A percentile compares a stretch with the other conserved stretches of the same genome.
Evolutionary conservation across 2,797 vertebrate genomes (phyloP).

Genomic region (Poeciliopsis paucimaculata): DNA sequence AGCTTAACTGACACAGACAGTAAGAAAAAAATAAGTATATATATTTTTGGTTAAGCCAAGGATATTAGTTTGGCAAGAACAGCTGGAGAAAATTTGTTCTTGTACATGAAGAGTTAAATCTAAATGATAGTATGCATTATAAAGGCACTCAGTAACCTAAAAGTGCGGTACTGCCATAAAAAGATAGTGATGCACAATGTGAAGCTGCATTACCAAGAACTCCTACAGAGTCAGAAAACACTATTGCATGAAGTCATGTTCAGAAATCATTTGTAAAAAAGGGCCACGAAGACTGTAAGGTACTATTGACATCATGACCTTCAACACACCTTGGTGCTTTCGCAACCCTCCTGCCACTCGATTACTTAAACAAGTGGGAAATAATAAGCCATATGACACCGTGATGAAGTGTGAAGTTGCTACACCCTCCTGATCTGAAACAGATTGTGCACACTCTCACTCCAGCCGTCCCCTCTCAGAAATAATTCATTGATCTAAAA

Average conservation of each 20-base stretch:
- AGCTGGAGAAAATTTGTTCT: not conserved
- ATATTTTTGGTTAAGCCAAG: not conserved
- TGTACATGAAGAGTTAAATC: not conserved
- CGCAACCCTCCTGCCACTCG: constrained; percentile 11
- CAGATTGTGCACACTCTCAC: constrained; percentile 17
- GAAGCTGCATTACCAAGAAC: constrained; percentile 11
- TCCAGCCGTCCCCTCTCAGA: constrained; percentile 5
- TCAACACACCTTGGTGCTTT: constrained; percentile 16
- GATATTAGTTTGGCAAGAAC: not conserved
- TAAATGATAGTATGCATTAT: not conserved
- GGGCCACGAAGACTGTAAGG: not conserved
- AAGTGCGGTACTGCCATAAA: not conserved
- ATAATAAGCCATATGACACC: constrained; percentile 20
- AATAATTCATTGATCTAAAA: constrained; percentile 43
- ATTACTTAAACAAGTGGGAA: constrained; percentile 42
- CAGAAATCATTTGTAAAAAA: not conserved
- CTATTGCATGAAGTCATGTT: not conserved
- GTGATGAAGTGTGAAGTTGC: constrained; percentile 33
- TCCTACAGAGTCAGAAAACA: not conserved
- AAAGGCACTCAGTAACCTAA: constrained; percentile 6
- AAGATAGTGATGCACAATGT: constrained; percentile 7
- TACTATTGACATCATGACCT: constrained; percentile 29
- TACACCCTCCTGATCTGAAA: constrained; percentile 31
- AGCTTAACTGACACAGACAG: too few relatives aligned
- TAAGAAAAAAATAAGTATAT: not conserved